Base-by-base conservation (phyloP, 2,113 vertebrate species). In the Tychaedon coryphoeus region DNA sequence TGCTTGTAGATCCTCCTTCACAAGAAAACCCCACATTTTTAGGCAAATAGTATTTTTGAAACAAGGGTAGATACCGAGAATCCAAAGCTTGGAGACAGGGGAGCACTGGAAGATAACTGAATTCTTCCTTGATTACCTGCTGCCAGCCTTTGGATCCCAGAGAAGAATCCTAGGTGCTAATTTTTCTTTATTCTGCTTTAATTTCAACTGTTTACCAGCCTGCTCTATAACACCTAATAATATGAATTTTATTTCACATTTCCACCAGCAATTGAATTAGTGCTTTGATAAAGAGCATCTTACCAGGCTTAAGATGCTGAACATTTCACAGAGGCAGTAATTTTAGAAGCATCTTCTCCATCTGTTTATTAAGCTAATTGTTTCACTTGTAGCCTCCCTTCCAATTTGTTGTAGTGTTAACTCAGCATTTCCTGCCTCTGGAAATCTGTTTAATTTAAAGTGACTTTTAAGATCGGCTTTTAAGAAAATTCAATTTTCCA, bases 341-440 rank as follows among this genome's bases (percentile, higher is more conserved):
- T 92, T 94, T 92, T 75, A n/a, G 25, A 43, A 60, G 12, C 19
- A 34, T 34, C 22, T 56, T 92, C 15, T 91, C 67, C 71, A 83
- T 95, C 57, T 94, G 51, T 78, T 96, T 93, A 88, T 95, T 89
- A 78, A 94, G 71, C 14, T 92, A 80, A 91, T 95, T 86, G 48
- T 91, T 95, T 90, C 76, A 54, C 51, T 92, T 57, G 53, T 36
- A 88, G 60, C 53, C 9, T 86, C 67, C 38, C 29, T 88, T 83
- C 45, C 74, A 71, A 66, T 64, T 64, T 67, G 11, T 75, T 78
- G 65, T 47, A 75, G 61, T 43, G 73, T 91, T 89, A 95, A 91
- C 57, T 96, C 91, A 95, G 88, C 77, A 57, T 78, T 96, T 95
- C 88, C 85, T 70, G 51, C 66, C 36, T 78, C 61, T 82, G 45